Percentiles rank a stretch among this genome's conserved stretches.
These are phyloP conservation scores for human DNA, from an alignment of 2,113 vertebrate genomes.

Conservation along the genomic window DNA sequence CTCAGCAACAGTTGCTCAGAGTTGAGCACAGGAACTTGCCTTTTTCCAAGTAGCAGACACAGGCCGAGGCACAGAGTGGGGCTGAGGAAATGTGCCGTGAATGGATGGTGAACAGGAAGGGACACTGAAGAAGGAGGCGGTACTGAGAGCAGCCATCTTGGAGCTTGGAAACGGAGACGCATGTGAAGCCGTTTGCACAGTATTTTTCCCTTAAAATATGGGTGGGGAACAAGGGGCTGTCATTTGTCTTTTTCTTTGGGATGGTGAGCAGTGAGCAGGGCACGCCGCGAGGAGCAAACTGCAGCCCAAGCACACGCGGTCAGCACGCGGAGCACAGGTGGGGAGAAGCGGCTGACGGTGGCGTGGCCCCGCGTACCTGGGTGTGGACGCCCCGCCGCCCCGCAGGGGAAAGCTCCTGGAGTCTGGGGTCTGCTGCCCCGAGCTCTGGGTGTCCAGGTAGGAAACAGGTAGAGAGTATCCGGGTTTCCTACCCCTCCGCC, in stretches of 20 bases:
- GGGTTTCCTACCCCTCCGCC: neutral
- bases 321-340: fast-evolving
- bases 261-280: neutral
- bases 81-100: neutral
- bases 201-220: neutral
- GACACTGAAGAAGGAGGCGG: fast-evolving
- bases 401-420: neutral
- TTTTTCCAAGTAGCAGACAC: neutral
- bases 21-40: neutral
- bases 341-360: neutral
- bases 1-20: neutral
- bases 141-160: neutral
- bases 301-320: neutral
- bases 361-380: no score
- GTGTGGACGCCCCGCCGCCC: neutral
- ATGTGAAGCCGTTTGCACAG: neutral
- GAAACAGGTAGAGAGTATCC: no score
- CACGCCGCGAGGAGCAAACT: neutral
- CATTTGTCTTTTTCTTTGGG: neutral
- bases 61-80: fast-evolving
- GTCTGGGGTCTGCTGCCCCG: fast-evolving
- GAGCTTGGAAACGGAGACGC: neutral
- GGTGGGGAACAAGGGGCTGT: neutral
- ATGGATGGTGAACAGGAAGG: neutral
- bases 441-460: neutral